Conservation (phyloP, 2,113 vertebrate species). For the Phaetusa simplex region DNA sequence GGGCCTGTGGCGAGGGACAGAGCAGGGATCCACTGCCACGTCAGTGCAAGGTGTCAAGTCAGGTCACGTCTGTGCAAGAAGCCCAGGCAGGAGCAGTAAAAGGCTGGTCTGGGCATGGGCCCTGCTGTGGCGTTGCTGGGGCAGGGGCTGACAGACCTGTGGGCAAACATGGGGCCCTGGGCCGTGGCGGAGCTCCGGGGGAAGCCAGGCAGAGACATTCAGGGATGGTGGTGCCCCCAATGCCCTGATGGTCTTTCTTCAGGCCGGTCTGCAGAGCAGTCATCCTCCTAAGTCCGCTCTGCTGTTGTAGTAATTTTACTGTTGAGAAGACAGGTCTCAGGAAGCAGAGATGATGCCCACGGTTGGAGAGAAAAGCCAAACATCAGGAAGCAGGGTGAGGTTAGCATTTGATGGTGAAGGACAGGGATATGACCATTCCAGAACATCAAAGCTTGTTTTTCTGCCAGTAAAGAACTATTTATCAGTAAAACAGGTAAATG, state of each 20-base stretch:
- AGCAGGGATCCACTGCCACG: too few relatives aligned
- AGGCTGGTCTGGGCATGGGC: rapidly evolving
- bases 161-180: neutral
- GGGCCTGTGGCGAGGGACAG: rapidly evolving
- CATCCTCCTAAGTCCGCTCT: neutral
- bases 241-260: neutral
- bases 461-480: neutral
- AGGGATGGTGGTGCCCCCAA: neutral
- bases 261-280: neutral
- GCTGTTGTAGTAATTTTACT: neutral
- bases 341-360: rapidly evolving
- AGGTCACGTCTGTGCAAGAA: rapidly evolving
- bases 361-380: rapidly evolving
- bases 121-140: rapidly evolving
- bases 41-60: too few relatives aligned
- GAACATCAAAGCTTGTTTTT: neutral
- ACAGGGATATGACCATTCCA: neutral
- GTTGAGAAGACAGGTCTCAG: neutral
- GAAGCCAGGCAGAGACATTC: neutral
- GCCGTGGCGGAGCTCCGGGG: rapidly evolving
- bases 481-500: neutral
- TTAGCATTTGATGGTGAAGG: neutral
- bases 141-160: neutral
- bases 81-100: too few relatives aligned
- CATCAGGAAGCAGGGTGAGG: neutral